These are phyloP conservation scores for Sericinus montela DNA, from an alignment of 2,888 invertebrate species.

Conservation along the genomic window DNA sequence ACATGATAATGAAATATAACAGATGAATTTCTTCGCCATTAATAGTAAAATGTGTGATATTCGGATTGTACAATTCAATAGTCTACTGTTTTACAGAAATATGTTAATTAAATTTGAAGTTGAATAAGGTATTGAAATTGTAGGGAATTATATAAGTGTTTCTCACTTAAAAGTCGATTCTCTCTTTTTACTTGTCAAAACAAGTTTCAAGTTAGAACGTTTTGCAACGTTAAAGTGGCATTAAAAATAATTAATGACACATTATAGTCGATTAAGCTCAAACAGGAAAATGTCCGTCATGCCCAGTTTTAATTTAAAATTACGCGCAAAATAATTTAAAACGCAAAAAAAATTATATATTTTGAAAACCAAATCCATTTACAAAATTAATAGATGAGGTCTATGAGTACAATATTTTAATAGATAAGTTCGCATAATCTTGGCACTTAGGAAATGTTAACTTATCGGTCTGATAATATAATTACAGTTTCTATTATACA, in stretches of 20 bases:
- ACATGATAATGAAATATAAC: too few relatives aligned
- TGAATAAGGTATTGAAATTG: too few relatives aligned
- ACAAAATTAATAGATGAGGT: too few relatives aligned
- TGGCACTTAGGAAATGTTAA: neutral
- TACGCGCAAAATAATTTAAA: too few relatives aligned
- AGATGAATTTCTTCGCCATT: too few relatives aligned
- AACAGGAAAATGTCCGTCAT: neutral
- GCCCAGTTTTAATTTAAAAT: neutral
- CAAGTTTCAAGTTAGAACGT: neutral
- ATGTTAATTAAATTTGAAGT: too few relatives aligned
- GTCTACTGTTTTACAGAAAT: too few relatives aligned
- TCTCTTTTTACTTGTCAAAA: neutral
- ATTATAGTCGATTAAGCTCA: neutral
- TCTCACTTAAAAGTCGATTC: neutral
- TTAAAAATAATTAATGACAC: neutral
- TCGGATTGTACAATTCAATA: too few relatives aligned
- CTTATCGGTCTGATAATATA: neutral
- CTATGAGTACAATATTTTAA: neutral
- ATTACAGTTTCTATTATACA: constrained; percentile 1
- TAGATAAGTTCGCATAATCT: neutral
- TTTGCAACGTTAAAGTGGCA: neutral
- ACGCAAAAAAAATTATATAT: too few relatives aligned
- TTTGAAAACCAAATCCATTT: too few relatives aligned
- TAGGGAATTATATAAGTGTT: neutral
- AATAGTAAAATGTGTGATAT: too few relatives aligned